These are phyloP conservation scores for Campylorhamphus procurvoides DNA, from an alignment of 2,113 vertebrate genomes.

Conservation along the genomic window DNA sequence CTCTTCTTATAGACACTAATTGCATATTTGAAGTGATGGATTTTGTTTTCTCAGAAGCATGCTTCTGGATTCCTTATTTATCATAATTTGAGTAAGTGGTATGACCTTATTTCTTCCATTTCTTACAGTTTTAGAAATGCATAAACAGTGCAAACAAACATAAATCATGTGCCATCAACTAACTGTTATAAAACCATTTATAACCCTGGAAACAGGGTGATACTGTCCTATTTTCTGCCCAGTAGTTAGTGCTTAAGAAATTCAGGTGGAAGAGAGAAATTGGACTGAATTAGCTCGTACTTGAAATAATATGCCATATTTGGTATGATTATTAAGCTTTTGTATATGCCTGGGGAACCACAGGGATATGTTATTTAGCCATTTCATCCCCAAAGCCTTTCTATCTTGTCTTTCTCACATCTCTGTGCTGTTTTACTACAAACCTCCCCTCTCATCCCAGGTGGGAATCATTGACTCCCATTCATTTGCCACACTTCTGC, in stretches of 20 bases:
- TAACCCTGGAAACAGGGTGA: neutral
- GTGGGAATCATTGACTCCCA: neutral
- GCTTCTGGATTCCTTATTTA: slow-evolving; percentile 34
- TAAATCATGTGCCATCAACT: slow-evolving; percentile 32
- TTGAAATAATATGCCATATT: neutral
- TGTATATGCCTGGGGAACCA: neutral
- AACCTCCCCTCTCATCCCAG: neutral
- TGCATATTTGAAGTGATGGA: slow-evolving; percentile 38
- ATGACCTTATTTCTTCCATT: slow-evolving; percentile 30
- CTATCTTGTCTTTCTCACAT: neutral
- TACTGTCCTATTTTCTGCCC: slow-evolving; percentile 7
- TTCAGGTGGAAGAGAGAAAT: neutral
- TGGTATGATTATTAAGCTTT: neutral
- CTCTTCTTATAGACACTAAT: slow-evolving; percentile 53
- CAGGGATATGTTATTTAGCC: neutral
- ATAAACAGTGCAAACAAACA: slow-evolving; percentile 10
- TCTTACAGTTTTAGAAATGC: slow-evolving; percentile 7
- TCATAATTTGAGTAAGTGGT: slow-evolving; percentile 23
- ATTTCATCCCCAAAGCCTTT: neutral
- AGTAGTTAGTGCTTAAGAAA: neutral
- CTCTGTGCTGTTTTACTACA: neutral
- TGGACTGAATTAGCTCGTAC: neutral
- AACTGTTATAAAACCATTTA: neutral
- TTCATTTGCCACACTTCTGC: neutral
- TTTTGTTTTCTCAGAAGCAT: slow-evolving; percentile 32